These are phyloP conservation scores for Desoria tigrina DNA, from an alignment of 2,888 invertebrate genomes.

Conservation along the genomic window DNA sequence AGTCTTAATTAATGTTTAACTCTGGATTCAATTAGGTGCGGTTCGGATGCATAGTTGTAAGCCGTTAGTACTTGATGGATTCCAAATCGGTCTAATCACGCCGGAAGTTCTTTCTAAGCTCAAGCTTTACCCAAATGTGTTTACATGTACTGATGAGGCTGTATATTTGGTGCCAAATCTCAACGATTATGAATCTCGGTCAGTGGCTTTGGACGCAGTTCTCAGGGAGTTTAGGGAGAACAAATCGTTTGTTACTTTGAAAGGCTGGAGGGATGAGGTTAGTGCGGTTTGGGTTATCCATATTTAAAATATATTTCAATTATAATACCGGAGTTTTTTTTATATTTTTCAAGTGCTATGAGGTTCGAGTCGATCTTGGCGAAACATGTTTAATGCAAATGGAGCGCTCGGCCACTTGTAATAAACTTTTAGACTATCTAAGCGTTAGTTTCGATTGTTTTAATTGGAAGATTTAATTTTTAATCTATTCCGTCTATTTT, in stretches of 20 bases:
- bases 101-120: conserved; percentile 81
- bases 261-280: conserved; percentile 93
- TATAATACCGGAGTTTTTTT: conserved; percentile 20
- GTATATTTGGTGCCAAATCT: conserved; percentile 85
- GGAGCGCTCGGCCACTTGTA: conserved; percentile 89
- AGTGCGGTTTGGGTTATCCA: conserved; percentile 24
- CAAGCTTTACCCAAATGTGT: conserved; percentile 77
- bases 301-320: conserved; percentile 12
- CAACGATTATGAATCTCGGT: conserved; percentile 79
- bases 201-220: conserved; percentile 74
- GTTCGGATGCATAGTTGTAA: conserved; percentile 33
- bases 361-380: conserved; percentile 76
- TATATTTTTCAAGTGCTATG: conserved; percentile 72
- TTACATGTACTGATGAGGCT: conserved; percentile 69
- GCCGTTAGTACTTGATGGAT: conserved; percentile 83
- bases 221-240: conserved; percentile 73
- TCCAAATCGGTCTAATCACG: conserved; percentile 84
- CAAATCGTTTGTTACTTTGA: conserved; percentile 75
- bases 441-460: too few relatives aligned
- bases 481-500: conserved; percentile 12
- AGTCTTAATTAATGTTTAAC: background rate
- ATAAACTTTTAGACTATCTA: too few relatives aligned
- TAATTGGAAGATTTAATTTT: too few relatives aligned
- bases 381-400: conserved; percentile 69
- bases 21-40: too few relatives aligned